Evolutionary conservation across 2,113 vertebrate species (phyloP).

Genomic region (Candoia aspera): DNA sequence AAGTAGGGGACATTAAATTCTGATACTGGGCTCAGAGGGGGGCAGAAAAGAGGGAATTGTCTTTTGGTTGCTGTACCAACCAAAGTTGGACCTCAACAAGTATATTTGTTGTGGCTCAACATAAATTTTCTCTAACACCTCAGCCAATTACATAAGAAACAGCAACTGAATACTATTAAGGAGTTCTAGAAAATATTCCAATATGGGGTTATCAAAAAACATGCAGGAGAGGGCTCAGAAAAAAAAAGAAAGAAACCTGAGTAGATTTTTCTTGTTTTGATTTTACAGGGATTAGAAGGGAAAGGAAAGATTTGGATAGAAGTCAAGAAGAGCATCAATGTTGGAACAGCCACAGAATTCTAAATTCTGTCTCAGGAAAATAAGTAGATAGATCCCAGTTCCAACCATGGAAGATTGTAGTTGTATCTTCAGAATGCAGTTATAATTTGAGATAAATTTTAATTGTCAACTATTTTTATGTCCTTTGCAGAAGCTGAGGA

Average conservation of each 20-base stretch:
- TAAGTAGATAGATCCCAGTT: not conserved
- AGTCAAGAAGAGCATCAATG: slow-evolving; percentile 9
- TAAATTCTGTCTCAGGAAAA: not conserved
- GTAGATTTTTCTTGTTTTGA: not conserved
- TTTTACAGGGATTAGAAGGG: not conserved
- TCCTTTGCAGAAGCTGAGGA: slow-evolving; percentile 93
- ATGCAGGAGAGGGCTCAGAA: not conserved
- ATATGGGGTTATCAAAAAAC: not conserved
- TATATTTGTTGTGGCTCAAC: not conserved
- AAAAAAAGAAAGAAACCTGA: not conserved
- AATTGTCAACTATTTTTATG: slow-evolving; percentile 57
- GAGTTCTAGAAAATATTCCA: not conserved
- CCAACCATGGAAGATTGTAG: not conserved
- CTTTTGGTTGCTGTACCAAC: not conserved
- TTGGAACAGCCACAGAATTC: not conserved
- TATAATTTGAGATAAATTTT: not conserved
- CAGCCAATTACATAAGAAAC: not conserved
- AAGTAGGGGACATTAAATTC: not conserved
- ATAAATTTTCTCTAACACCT: not conserved
- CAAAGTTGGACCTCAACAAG: not conserved
- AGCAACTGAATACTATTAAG: not conserved
- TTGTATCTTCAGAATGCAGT: slow-evolving; percentile 16
- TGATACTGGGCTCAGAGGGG: not conserved
- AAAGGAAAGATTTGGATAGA: not conserved
- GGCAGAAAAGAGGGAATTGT: not conserved